Evolutionary conservation across 2,113 vertebrate genomes (phyloP).

Genomic region (Okapia johnstoni): DNA sequence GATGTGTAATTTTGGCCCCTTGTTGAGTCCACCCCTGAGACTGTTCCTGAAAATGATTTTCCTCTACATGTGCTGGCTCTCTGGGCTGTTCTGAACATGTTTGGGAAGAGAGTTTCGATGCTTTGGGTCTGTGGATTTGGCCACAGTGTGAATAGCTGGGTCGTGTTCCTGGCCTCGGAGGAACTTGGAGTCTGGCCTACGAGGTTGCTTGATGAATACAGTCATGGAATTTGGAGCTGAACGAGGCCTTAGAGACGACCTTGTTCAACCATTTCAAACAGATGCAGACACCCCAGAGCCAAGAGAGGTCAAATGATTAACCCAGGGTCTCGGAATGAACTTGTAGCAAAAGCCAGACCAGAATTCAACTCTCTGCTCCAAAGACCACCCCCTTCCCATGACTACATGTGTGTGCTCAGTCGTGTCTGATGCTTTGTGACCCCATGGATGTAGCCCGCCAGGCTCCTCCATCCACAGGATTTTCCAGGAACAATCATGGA

Average conservation of each 20-base stretch:
- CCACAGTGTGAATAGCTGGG: neutral
- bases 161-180: neutral
- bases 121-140: neutral
- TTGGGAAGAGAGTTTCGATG: neutral
- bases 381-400: constrained; percentile 33
- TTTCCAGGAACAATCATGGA: neutral
- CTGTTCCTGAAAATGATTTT: constrained; percentile 16
- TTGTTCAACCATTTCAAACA: constrained; percentile 24
- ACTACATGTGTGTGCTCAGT: neutral
- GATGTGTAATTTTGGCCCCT: neutral
- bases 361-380: neutral
- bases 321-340: neutral
- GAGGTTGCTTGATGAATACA: neutral
- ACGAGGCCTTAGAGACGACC: neutral
- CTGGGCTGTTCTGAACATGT: neutral
- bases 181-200: neutral
- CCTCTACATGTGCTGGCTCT: neutral
- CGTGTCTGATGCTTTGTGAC: neutral
- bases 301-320: constrained; percentile 29
- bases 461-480: neutral
- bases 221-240: neutral
- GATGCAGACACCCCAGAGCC: constrained; percentile 4
- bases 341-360: neutral
- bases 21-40: neutral
- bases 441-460: neutral